A percentile compares a stretch with the other conserved stretches of the same genome.
Evolutionary conservation across 2,113 vertebrate species (phyloP).

Genomic region (Actenoides lindsayi): DNA sequence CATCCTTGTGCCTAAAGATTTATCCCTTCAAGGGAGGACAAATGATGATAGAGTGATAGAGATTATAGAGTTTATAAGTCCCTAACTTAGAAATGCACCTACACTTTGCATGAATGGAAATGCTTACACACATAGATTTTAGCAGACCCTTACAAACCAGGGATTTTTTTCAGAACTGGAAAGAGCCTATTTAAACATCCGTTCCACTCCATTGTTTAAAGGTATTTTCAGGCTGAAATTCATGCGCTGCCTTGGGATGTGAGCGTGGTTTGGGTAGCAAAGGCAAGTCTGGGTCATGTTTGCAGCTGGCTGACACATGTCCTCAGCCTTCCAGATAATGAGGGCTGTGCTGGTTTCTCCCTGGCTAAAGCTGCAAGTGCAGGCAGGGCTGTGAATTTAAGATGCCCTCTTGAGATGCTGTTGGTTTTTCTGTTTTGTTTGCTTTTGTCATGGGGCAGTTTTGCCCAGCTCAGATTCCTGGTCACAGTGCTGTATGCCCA

Average conservation of each 20-base stretch:
- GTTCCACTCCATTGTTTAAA: constrained; percentile 33
- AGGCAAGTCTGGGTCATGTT: background rate
- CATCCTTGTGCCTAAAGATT: background rate
- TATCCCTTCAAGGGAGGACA: background rate
- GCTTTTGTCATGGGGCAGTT: background rate
- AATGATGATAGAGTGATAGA: background rate
- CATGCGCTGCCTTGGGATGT: background rate
- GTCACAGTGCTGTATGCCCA: rapidly evolving
- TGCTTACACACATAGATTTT: background rate
- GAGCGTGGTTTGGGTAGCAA: rapidly evolving
- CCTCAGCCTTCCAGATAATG: background rate
- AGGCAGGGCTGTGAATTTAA: background rate
- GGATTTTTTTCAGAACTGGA: background rate
- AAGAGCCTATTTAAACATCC: background rate
- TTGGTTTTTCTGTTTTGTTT: background rate
- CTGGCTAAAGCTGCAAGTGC: background rate
- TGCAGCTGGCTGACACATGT: constrained; percentile 23
- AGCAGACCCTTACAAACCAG: background rate
- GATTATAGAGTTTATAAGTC: background rate
- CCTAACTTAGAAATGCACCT: background rate
- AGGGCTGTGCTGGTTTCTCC: background rate
- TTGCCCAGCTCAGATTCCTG: background rate
- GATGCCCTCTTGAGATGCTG: background rate
- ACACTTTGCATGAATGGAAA: background rate
- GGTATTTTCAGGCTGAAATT: constrained; percentile 34